Evolutionary conservation across 2,797 vertebrate species (phyloP), one percentile per base, ranked within the genome.

Genomic region (Cichlasoma orientale): DNA sequence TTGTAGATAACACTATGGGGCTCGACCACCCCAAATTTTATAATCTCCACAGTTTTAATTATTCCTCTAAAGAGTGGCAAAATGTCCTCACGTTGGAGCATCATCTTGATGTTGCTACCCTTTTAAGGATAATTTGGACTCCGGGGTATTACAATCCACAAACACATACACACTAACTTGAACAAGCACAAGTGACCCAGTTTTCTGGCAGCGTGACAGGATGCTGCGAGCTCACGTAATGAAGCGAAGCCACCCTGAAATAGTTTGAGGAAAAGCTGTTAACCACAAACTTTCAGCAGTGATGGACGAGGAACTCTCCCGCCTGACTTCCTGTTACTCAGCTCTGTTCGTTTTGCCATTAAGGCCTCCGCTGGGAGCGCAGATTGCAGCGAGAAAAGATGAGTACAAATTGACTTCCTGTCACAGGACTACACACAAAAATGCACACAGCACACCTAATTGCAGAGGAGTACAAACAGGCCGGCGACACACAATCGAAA

Each of bases 341-440:
- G 3, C 50, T 47, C 63, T 14, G 58, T 58, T 54, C 9, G 7
- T 70, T 33, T 11, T 9, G 38, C 74, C 70, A 75, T 75, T 72
- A 74, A 44, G 44, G 72, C 70, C 3, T 79, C 80, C 5, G 25
- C 71, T n/a, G 72, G 76, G 85, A 80, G 21, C 1, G 16, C 12
- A n/a, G 44, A 79, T 2, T 25, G 71, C 9, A 56, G 23, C n/a
- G 3, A 74, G 47, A 47, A 50, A 52, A 57, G 84, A 79, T 31
- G 71, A 78, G 63, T n/a, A 68, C 77, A 77, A 75, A 82, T 56
- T 71, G 77, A 82, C 53, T 85, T 83, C 71, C 74, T 72, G 84
- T 81, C 66, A 72, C 52, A 23, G 50, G 25, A 78, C 29, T 16
- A 66, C 54, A 7, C 63, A 25, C 14, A 68, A 63, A 47, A 25